A percentile compares a stretch with the other conserved stretches of the same genome.
Conservation (phyloP, 35 echinoderm and acorn worm species). For the Eucidaris tribuloides region DNA sequence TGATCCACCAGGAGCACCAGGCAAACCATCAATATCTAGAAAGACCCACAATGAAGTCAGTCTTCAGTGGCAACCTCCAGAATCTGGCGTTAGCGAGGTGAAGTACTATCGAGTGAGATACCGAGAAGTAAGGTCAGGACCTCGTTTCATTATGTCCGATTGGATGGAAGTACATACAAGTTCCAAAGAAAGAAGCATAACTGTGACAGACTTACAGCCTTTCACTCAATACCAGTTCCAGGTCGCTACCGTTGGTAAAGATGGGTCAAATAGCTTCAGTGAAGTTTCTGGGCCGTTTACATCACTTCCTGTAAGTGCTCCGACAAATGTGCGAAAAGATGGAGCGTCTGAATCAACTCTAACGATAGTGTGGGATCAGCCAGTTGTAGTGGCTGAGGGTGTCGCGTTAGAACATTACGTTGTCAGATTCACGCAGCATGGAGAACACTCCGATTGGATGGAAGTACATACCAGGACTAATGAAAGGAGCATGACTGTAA, state of each 20-base stretch:
- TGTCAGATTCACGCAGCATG: background rate
- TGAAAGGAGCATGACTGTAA: no score
- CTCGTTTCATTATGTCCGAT: background rate
- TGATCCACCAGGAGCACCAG: background rate
- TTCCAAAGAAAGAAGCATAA: background rate
- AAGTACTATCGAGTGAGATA: background rate
- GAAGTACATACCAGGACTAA: no score
- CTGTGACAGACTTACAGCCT: background rate
- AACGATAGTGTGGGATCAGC: conserved; percentile 6
- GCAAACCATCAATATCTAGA: background rate
- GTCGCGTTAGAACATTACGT: background rate
- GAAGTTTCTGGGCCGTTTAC: background rate
- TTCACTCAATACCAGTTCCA: background rate
- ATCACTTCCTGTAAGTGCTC: conserved; percentile 7
- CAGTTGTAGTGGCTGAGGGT: no score
- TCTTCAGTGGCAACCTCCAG: background rate
- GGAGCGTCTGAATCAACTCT: background rate
- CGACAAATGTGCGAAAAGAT: background rate
- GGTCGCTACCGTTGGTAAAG: background rate
- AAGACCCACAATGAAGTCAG: background rate
- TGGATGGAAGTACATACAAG: background rate
- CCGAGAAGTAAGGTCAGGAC: background rate
- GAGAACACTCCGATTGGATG: no score
- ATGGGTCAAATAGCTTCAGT: background rate
- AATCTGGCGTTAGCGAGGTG: background rate